Percentiles rank a stretch among this genome's conserved stretches.
These are phyloP conservation scores for Zaprionus taronus DNA, from an alignment of 1,140 invertebrate genomes.

Conservation along the genomic window DNA sequence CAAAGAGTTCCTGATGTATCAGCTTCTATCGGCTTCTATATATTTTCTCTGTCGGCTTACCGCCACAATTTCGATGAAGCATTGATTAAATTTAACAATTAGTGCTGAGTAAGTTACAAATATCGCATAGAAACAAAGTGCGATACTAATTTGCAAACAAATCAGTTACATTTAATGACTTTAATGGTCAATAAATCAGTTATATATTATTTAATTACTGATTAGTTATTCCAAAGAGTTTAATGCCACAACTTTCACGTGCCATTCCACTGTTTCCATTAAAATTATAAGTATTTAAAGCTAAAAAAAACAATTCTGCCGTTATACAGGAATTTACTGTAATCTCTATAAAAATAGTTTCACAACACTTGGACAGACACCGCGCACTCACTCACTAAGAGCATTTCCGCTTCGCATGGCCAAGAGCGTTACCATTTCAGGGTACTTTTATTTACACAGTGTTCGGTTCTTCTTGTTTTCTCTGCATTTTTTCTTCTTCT, in stretches of 20 bases:
- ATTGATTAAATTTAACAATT: no score
- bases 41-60: no score
- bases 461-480: slow-evolving; percentile 4
- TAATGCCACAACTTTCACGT: background rate
- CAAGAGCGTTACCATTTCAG: background rate
- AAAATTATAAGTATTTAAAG: background rate
- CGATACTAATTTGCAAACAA: no score
- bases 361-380: background rate
- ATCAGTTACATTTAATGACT: no score
- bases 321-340: background rate
- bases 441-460: slow-evolving; percentile 2
- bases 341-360: slow-evolving; percentile 1
- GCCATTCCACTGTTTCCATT: background rate
- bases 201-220: no score
- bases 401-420: slow-evolving; percentile 33
- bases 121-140: no score
- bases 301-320: background rate
- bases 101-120: no score
- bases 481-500: background rate
- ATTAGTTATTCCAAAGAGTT: no score
- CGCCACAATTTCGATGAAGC: no score
- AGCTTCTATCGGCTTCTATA: no score
- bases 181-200: no score
- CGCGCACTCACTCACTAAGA: slow-evolving; percentile 14
- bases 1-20: no score